These are phyloP conservation scores for Talpa occidentalis DNA, from an alignment of 2,113 vertebrate genomes.

Conservation along the genomic window DNA sequence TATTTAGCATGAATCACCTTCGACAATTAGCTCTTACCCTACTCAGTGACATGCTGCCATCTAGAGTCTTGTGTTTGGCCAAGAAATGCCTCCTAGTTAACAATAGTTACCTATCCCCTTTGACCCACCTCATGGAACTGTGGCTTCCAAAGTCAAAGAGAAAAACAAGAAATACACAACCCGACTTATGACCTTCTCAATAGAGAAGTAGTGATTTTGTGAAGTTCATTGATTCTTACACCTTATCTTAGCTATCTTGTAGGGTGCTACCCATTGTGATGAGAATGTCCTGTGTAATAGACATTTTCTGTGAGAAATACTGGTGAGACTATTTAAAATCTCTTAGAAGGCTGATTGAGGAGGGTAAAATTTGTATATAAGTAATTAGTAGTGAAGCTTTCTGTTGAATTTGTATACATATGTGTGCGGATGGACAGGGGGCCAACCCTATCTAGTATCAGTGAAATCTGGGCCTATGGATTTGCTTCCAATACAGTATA, in stretches of 20 bases:
- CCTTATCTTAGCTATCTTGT: not conserved
- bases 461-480: not conserved
- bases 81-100: not conserved
- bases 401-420: not conserved
- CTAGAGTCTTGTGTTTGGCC: conserved; percentile 62
- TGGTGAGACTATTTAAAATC: not conserved
- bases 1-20: not conserved
- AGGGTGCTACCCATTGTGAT: not conserved
- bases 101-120: not conserved
- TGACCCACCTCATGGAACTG: not conserved
- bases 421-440: accelerated
- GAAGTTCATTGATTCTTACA: not conserved
- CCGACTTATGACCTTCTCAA: not conserved
- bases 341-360: not conserved
- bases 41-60: conserved; percentile 67
- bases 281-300: not conserved
- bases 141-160: conserved; percentile 5
- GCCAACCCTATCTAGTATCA: not conserved
- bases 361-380: not conserved
- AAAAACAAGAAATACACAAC: not conserved
- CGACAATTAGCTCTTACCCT: conserved; percentile 4
- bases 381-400: not conserved
- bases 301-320: not conserved
- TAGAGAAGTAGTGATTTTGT: not conserved
- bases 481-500: not conserved